Evolutionary conservation across 2,888 invertebrate genomes (phyloP).

Genomic region (Hanleya hanleyi): DNA sequence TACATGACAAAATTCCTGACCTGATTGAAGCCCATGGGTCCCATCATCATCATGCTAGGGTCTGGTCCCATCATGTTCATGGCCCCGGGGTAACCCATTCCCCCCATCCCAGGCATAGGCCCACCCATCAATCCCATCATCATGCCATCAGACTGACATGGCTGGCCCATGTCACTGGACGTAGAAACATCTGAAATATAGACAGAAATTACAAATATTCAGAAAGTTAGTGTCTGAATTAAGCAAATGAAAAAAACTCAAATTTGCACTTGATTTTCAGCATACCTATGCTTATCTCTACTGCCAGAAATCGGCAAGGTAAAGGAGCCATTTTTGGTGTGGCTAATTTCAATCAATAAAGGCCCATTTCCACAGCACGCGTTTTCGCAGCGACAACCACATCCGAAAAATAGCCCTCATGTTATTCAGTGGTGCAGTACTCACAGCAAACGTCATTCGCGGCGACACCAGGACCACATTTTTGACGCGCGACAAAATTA

Average conservation of each 20-base stretch:
- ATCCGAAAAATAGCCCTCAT: no score
- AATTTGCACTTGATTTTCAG: no score
- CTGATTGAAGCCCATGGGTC: conserved; percentile 70
- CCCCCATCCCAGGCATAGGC: conserved; percentile 50
- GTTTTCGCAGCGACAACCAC: no score
- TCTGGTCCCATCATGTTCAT: conserved; percentile 36
- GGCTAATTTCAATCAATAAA: no score
- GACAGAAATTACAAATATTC: neutral
- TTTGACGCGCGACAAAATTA: no score
- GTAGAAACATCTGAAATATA: conserved; percentile 30
- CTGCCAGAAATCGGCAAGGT: no score
- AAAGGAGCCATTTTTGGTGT: neutral
- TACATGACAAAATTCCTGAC: no score
- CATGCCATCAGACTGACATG: neutral
- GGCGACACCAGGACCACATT: no score
- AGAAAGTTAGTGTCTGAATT: neutral
- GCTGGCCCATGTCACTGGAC: conserved; percentile 22
- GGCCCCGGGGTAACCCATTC: conserved; percentile 21
- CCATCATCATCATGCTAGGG: conserved; percentile 68
- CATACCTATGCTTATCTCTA: no score
- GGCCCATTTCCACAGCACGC: no score
- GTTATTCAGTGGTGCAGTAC: no score
- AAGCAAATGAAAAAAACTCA: neutral
- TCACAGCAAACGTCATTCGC: no score
- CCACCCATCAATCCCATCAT: conserved; percentile 37